Evolutionary conservation across 2,113 vertebrate genomes (phyloP).

Genomic region (Rhinoderma darwinii): DNA sequence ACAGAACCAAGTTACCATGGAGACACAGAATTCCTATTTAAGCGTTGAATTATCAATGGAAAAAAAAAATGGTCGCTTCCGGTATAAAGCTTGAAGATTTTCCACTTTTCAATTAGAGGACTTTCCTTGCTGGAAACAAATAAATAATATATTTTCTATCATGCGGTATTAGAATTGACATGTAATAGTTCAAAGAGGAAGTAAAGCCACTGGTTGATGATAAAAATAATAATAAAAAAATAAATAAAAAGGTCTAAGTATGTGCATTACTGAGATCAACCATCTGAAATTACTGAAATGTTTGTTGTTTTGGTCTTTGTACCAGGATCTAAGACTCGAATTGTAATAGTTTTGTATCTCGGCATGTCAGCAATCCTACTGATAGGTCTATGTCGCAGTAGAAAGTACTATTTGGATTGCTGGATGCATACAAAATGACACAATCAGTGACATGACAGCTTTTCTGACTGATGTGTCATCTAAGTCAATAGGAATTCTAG

Average conservation of each 20-base stretch:
- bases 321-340: background rate
- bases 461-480: background rate
- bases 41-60: constrained; percentile 51
- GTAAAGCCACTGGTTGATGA: background rate
- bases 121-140: constrained; percentile 9
- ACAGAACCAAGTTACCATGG: constrained; percentile 51
- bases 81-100: constrained; percentile 18
- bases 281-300: background rate
- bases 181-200: background rate
- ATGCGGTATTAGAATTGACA: background rate
- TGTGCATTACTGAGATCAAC: background rate
- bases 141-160: background rate
- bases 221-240: no score
- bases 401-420: background rate
- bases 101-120: constrained; percentile 41
- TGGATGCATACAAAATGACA: background rate
- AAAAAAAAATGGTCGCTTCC: constrained; percentile 24
- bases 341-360: background rate
- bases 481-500: background rate
- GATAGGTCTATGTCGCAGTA: background rate
- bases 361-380: background rate
- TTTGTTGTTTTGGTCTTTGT: no score
- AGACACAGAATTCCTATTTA: constrained; percentile 53
- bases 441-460: background rate
- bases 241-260: constrained; percentile 11